These are phyloP conservation scores for Phymatocera aterrima DNA, from an alignment of 2,888 invertebrate species.

Conservation along the genomic window DNA sequence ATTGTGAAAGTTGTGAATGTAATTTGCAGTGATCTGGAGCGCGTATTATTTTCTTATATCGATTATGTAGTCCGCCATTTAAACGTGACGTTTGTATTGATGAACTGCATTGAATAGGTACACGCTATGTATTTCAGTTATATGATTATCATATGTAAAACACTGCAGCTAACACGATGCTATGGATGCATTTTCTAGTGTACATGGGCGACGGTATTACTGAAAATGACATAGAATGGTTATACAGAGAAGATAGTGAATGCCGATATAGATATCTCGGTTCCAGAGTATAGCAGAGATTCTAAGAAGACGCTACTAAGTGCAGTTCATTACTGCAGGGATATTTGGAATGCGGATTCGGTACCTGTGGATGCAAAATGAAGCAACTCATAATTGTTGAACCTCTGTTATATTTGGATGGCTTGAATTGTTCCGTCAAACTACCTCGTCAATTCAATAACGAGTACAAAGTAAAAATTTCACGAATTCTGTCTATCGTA, in stretches of 20 bases:
- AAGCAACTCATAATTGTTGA: too few relatives aligned
- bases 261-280: not conserved
- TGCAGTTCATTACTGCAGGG: too few relatives aligned
- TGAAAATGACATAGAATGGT: not conserved
- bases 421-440: not conserved
- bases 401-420: too few relatives aligned
- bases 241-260: not conserved
- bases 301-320: not conserved
- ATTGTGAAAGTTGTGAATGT: too few relatives aligned
- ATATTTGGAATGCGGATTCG: not conserved
- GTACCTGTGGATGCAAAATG: too few relatives aligned
- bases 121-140: not conserved
- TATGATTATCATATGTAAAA: not conserved
- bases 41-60: not conserved
- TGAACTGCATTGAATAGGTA: not conserved
- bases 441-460: not conserved
- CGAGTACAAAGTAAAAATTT: not conserved
- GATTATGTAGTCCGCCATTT: not conserved
- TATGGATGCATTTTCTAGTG: slow-evolving; percentile 12
- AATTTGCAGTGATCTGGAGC: too few relatives aligned
- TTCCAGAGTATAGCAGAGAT: not conserved
- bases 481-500: not conserved
- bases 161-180: too few relatives aligned
- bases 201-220: not conserved
- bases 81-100: not conserved